Percentiles rank a stretch among this genome's conserved stretches.
Conservation (phyloP, 2,797 vertebrate species). For the Buphagus erythrorhynchus region DNA sequence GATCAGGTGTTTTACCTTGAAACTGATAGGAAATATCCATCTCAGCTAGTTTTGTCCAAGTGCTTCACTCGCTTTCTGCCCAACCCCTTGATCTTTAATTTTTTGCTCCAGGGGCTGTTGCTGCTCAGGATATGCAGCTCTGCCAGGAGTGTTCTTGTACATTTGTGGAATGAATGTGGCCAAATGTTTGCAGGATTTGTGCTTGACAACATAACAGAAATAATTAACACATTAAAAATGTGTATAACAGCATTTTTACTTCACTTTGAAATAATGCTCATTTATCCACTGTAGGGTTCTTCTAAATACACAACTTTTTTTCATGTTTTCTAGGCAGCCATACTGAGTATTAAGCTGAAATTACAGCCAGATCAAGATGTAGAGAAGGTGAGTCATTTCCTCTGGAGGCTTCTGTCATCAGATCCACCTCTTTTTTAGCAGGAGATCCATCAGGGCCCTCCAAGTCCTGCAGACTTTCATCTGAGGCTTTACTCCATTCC, state of each 20-base stretch:
- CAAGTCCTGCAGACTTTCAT: background rate
- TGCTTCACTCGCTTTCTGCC: background rate
- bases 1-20: background rate
- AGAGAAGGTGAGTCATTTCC: conserved; percentile 72
- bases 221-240: background rate
- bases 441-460: background rate
- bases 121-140: background rate
- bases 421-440: background rate
- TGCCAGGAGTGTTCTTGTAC: background rate
- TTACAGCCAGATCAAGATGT: conserved; percentile 69
- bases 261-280: background rate
- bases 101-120: background rate
- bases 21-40: background rate
- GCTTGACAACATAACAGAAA: background rate
- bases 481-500: background rate
- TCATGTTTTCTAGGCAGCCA: conserved; percentile 61
- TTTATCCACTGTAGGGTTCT: background rate
- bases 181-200: background rate
- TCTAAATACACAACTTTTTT: background rate
- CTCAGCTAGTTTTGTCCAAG: background rate
- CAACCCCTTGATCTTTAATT: background rate
- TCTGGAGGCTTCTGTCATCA: background rate
- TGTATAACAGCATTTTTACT: background rate
- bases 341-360: conserved; percentile 68
- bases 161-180: background rate